These are phyloP conservation scores for Chelonia mydas DNA, from an alignment of 2,797 vertebrate species.

Conservation along the genomic window DNA sequence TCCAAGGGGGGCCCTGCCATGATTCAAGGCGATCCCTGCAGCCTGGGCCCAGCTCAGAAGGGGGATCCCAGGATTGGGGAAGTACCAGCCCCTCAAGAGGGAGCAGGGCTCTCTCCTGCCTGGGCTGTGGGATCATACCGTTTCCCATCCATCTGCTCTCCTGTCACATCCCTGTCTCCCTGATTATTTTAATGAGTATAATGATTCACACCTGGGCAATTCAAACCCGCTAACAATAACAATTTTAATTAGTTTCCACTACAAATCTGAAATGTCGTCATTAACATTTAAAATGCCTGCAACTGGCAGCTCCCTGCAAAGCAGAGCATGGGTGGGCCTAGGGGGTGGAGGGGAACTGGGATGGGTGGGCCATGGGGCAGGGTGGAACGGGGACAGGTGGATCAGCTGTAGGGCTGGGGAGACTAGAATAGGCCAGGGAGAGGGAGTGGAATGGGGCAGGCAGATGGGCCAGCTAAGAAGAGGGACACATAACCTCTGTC, in stretches of 20 bases:
- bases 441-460: not conserved
- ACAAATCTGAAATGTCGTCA: slow-evolving; percentile 76
- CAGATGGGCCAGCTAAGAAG: not conserved
- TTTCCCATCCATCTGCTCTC: slow-evolving; percentile 77
- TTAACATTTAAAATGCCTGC: slow-evolving; percentile 75
- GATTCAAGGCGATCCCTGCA: not conserved
- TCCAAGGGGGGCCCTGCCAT: not conserved
- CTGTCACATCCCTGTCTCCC: slow-evolving; percentile 75
- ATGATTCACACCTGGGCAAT: slow-evolving; percentile 83
- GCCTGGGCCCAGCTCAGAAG: accelerated
- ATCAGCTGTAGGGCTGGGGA: not conserved
- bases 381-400: not conserved
- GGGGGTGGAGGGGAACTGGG: not conserved
- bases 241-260: slow-evolving; percentile 82
- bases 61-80: not conserved
- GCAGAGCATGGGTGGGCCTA: not conserved
- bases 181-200: slow-evolving; percentile 84
- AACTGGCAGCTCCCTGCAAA: slow-evolving; percentile 42
- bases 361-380: not conserved
- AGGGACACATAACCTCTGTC: not conserved
- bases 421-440: too few species aligned
- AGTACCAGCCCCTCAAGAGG: not conserved
- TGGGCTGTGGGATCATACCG: not conserved
- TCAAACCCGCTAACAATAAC: slow-evolving; percentile 79
- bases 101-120: not conserved